Base-by-base conservation (phyloP, 92 coral and sea anemone species). In the Porites rus region DNA sequence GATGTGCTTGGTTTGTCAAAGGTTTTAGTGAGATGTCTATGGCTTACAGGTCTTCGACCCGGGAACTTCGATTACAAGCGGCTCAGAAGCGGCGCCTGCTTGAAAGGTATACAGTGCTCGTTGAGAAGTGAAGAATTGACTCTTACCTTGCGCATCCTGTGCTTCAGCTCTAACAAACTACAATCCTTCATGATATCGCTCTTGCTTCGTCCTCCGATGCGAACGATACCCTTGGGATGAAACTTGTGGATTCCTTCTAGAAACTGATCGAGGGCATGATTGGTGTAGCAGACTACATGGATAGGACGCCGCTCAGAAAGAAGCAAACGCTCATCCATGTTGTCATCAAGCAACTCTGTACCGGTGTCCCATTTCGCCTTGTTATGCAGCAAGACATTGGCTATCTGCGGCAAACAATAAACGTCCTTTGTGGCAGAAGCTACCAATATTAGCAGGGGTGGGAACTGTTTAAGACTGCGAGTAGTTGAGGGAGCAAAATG, bases 211-310 rank as follows among this genome's bases (percentile, higher is more conserved):
- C 98, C 98, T 2, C 99, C 99, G 51, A 96, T 86, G 14, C 99
- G 93, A 17, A 96, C 92, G 59, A 96, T 96, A 14, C 95, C 96
- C 63, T 89, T 64, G 3, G 95, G 93, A 79, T 95, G 98, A 82
- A 95, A 97, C 72, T 88, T 80, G 51, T 91, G 88, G 75, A 96
- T 96, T 50, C 98, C 99, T 79, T 94, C 98, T 3, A 96, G 89
- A 78, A 96, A 96, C 90, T 96, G 99, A 79, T 96, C 99, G 1
- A 96, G 84, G 54, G 99, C 99, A 89, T 96, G 99, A 84, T 96
- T 96, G 10, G 99, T 96, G 91, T 87, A 96, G 82, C 99, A 96
- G 16, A 96, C 96, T 51, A 96, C 96, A 11, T 93, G 93, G 56
- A 96, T 93, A 10, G 99, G 99, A 62, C 93, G 91, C 53, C 82